Evolutionary conservation across 2,113 vertebrate genomes (phyloP).

Genomic region (Ptyas mucosa): DNA sequence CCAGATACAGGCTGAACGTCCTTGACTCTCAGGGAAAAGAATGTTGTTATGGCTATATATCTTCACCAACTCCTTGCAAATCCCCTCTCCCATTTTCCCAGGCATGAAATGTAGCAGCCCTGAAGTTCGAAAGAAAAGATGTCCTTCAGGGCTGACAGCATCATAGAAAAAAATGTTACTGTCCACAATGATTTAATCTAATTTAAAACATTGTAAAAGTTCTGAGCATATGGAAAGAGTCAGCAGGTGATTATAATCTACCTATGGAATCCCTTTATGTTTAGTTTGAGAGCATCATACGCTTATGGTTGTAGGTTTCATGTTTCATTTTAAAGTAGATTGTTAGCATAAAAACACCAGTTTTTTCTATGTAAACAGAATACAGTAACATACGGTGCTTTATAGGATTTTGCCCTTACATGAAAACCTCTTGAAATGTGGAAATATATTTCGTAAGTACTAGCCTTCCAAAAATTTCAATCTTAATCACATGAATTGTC

Average conservation of each 20-base stretch:
- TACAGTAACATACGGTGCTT: not conserved
- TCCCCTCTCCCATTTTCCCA: too few species aligned
- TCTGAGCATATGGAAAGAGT: fast-evolving
- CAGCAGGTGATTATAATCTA: not conserved
- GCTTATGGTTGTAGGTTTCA: not conserved
- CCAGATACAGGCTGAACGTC: too few species aligned
- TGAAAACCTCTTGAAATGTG: not conserved
- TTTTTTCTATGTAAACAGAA: not conserved
- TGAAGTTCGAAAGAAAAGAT: too few species aligned
- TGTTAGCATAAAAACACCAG: not conserved
- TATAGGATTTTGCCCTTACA: not conserved
- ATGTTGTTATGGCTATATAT: too few species aligned
- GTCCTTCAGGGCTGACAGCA: not conserved
- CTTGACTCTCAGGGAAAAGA: too few species aligned
- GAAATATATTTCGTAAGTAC: not conserved
- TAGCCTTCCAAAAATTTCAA: not conserved
- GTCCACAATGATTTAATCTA: not conserved
- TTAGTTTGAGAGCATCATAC: not conserved
- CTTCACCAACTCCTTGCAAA: too few species aligned
- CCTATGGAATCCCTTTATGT: not conserved
- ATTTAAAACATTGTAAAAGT: not conserved
- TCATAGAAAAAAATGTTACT: not conserved
- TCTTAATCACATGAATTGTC: not conserved
- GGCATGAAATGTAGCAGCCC: too few species aligned
- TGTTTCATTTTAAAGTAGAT: not conserved